Evolutionary conservation across 2,888 invertebrate species (phyloP).

Genomic region (Willowsia nigromaculata): DNA sequence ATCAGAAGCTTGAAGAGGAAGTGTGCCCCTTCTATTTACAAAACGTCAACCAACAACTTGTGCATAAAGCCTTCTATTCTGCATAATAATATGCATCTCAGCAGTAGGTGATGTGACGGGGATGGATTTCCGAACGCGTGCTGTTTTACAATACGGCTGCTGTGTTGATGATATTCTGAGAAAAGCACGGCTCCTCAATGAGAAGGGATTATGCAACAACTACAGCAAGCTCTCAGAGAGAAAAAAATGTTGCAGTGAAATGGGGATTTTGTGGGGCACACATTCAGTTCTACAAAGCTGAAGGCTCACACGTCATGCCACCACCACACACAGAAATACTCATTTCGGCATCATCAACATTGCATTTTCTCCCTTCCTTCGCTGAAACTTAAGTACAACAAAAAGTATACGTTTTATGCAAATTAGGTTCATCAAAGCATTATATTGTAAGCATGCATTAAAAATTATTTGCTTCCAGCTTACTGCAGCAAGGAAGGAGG

Average conservation of each 20-base stretch:
- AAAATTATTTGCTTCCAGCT: slow-evolving; percentile 21
- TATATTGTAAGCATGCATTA: slow-evolving; percentile 6
- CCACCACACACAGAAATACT: not conserved
- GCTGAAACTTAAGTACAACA: not conserved
- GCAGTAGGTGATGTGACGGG: slow-evolving; percentile 16
- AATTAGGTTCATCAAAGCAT: slow-evolving; percentile 40
- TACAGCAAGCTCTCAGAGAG: not conserved
- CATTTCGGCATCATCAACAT: not conserved
- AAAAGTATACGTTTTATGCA: slow-evolving; percentile 38
- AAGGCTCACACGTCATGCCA: slow-evolving; percentile 9
- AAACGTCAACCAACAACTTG: slow-evolving; percentile 23
- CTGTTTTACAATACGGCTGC: slow-evolving; percentile 31
- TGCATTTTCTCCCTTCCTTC: not conserved
- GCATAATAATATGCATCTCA: not conserved
- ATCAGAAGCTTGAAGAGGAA: not conserved
- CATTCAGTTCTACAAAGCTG: slow-evolving; percentile 27
- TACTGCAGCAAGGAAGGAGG: not conserved
- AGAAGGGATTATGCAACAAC: slow-evolving; percentile 56
- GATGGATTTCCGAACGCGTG: slow-evolving; percentile 45
- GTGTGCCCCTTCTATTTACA: slow-evolving; percentile 5
- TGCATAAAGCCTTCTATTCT: not conserved
- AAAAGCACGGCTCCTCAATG: slow-evolving; percentile 38
- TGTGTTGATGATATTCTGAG: slow-evolving; percentile 37
- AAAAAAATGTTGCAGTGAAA: slow-evolving; percentile 28
- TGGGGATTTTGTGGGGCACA: slow-evolving; percentile 10